Conservation (phyloP, 2,888 invertebrate genomes). For the Yponomeuta cagnagella region DNA sequence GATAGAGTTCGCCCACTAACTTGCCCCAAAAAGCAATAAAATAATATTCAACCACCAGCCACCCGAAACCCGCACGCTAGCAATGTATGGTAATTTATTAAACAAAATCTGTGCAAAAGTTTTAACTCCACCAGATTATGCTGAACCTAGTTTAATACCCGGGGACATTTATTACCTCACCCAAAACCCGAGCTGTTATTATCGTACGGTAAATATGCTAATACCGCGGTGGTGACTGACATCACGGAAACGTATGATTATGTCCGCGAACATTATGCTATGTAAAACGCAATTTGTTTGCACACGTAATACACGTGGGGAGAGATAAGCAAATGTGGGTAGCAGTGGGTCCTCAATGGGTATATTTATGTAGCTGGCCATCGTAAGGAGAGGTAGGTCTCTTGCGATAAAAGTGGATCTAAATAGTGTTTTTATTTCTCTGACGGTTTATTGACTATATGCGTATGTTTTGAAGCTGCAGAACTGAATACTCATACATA, state of each 20-base stretch:
- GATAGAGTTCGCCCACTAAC: not conserved
- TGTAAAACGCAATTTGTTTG: too few species aligned
- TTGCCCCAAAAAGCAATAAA: not conserved
- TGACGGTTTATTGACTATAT: too few species aligned
- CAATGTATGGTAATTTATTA: constrained; percentile 11
- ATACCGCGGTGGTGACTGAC: not conserved
- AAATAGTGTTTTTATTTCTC: too few species aligned
- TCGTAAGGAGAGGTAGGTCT: too few species aligned
- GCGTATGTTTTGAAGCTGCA: too few species aligned
- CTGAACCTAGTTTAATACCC: constrained; percentile 3
- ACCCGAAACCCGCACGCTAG: not conserved
- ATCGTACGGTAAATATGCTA: constrained; percentile 12
- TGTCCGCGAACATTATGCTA: too few species aligned
- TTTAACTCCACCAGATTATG: constrained; percentile 10
- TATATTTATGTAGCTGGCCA: too few species aligned
- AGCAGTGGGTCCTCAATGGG: too few species aligned
- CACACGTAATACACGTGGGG: too few species aligned
- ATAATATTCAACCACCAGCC: not conserved
- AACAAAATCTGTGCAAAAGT: constrained; percentile 6
- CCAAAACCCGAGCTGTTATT: constrained; percentile 7
- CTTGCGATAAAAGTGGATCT: too few species aligned
- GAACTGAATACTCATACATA: too few species aligned
- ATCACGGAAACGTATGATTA: not conserved
- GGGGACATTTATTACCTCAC: constrained; percentile 10
- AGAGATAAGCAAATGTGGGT: too few species aligned